A percentile compares a stretch with the other conserved stretches of the same genome.
phyloP scores from a whole-genome alignment of 2,888 invertebrate species.

The Amphimallon solstitiale region DNA sequence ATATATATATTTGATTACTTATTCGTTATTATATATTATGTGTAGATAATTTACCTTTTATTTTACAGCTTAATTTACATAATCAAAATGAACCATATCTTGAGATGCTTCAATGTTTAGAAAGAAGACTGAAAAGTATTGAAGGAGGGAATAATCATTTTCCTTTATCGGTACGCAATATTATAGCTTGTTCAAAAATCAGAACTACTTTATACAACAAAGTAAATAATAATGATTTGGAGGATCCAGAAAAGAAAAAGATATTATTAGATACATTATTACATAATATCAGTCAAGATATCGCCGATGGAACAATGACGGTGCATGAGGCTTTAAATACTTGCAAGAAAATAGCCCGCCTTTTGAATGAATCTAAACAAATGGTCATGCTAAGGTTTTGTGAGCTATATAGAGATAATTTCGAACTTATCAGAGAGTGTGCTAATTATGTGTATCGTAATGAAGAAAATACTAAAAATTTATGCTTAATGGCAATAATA shows the following conservation, averaged over 20 bases:
- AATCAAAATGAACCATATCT: conserved; percentile 4
- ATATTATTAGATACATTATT: conserved; percentile 45
- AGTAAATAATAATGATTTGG: conserved; percentile 41
- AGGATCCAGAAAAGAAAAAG: conserved; percentile 30
- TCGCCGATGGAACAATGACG: conserved; percentile 7
- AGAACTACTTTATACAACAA: conserved; percentile 42
- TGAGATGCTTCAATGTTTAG: conserved; percentile 4
- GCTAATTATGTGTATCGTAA: conserved; percentile 46
- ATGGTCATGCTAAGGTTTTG: conserved; percentile 48
- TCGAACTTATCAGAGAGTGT: conserved; percentile 45
- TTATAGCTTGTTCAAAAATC: conserved; percentile 43
- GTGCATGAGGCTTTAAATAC: conserved; percentile 20
- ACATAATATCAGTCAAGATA: conserved; percentile 37
- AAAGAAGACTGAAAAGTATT: not conserved
- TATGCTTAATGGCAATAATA: conserved; percentile 49
- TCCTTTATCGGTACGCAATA: conserved; percentile 10
- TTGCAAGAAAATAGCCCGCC: conserved; percentile 48
- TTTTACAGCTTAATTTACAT: conserved; percentile 11
- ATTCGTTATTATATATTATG: too few relatives aligned
- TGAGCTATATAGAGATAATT: conserved; percentile 43
- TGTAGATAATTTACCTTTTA: not conserved
- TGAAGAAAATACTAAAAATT: conserved; percentile 42
- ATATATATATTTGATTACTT: too few relatives aligned
- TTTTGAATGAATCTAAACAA: conserved; percentile 45
- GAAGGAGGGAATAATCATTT: not conserved